Conservation (phyloP, 2,797 vertebrate species). For the Alauda arvensis region DNA sequence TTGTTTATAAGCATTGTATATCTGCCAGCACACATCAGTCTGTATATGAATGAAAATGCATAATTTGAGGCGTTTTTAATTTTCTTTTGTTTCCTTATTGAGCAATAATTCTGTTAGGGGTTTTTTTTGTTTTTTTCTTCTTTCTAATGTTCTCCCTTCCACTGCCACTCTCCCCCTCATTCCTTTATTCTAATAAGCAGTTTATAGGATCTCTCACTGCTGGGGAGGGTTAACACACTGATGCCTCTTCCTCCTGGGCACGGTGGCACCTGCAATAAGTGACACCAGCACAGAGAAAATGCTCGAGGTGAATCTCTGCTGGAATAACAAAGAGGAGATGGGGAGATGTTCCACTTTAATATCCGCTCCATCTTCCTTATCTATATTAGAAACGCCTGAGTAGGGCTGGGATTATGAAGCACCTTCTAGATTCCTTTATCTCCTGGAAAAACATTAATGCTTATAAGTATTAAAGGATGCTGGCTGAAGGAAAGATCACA, state of each 20-base stretch:
- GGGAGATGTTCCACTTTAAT: conserved; percentile 52
- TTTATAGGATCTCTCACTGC: background rate
- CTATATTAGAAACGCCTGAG: conserved; percentile 49
- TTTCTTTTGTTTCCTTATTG: background rate
- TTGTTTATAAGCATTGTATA: background rate
- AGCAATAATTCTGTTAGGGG: background rate
- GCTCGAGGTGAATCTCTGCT: conserved; percentile 16
- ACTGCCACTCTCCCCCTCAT: background rate
- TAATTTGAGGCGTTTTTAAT: background rate
- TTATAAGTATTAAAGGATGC: background rate
- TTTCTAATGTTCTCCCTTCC: background rate
- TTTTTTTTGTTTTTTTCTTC: background rate
- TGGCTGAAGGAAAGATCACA: background rate
- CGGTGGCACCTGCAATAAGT: conserved; percentile 17
- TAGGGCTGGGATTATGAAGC: conserved; percentile 29
- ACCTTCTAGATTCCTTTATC: conserved; percentile 32
- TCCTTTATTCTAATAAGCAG: background rate
- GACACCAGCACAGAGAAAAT: background rate
- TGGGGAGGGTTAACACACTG: background rate
- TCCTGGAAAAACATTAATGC: conserved; percentile 11
- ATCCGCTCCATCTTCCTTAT: conserved; percentile 61
- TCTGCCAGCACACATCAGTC: background rate
- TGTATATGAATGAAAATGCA: background rate
- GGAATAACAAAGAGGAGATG: conserved; percentile 33
- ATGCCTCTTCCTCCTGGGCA: background rate